These are phyloP conservation scores for Torymus texanus DNA, from an alignment of 2,888 invertebrate species.

Conservation along the genomic window DNA sequence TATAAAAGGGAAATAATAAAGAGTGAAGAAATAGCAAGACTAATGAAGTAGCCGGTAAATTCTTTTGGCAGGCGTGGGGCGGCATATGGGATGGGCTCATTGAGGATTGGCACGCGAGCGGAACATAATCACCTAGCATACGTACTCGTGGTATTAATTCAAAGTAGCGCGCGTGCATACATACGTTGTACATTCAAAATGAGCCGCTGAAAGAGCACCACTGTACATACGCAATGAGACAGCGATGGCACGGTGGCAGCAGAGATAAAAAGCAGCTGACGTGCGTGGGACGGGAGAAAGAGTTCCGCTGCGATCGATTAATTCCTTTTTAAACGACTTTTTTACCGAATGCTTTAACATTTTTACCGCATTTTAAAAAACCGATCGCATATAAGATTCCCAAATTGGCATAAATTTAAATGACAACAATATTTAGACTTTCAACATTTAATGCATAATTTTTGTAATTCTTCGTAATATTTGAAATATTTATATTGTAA, in stretches of 20 bases:
- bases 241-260: not conserved
- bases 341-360: too few species aligned
- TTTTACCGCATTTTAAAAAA: too few species aligned
- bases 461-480: too few species aligned
- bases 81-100: slow-evolving; percentile 6
- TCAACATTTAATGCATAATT: too few species aligned
- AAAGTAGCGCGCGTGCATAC: not conserved
- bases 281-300: not conserved
- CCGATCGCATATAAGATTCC: too few species aligned
- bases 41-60: slow-evolving; percentile 28
- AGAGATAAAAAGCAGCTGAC: slow-evolving; percentile 11
- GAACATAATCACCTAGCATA: not conserved
- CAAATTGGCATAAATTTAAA: too few species aligned
- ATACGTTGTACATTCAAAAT: slow-evolving; percentile 35
- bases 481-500: too few species aligned
- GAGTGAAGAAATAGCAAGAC: not conserved
- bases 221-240: slow-evolving; percentile 33
- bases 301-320: not conserved
- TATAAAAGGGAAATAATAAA: slow-evolving; percentile 14
- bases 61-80: not conserved
- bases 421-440: too few species aligned
- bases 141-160: slow-evolving; percentile 23
- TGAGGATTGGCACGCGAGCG: slow-evolving; percentile 35
- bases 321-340: too few species aligned
- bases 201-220: slow-evolving; percentile 25